Percentiles rank a stretch among this genome's conserved stretches.
Evolutionary conservation across 2,113 vertebrate species (phyloP).

Genomic region (Eurypyga helias): DNA sequence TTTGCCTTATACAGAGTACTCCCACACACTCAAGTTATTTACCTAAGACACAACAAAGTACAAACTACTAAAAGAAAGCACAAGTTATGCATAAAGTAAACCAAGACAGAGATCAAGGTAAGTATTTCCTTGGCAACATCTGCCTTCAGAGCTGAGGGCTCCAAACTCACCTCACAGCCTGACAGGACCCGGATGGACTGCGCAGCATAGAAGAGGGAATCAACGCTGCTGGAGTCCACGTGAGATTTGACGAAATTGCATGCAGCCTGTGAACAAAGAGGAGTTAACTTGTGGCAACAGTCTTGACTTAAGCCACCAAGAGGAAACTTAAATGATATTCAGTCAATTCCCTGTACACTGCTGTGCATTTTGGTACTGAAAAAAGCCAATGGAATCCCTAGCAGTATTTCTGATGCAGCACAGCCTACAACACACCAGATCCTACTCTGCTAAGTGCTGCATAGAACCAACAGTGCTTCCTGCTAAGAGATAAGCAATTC

Average conservation of each 20-base stretch:
- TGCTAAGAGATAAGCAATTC: neutral
- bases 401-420: neutral
- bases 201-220: constrained; percentile 92
- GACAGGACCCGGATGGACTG: constrained; percentile 88
- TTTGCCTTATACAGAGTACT: accelerated
- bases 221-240: constrained; percentile 86
- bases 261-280: constrained; percentile 76
- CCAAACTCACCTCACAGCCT: constrained; percentile 88
- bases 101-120: neutral
- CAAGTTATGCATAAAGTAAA: neutral
- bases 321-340: neutral
- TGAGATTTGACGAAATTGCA: constrained; percentile 91
- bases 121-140: neutral
- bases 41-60: neutral
- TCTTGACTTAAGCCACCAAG: neutral
- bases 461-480: neutral
- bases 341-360: neutral
- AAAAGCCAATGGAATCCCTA: neutral
- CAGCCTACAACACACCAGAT: neutral
- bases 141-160: neutral
- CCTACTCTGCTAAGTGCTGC: neutral
- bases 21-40: neutral
- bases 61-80: neutral
- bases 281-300: neutral
- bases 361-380: neutral